A percentile compares a stretch with the other conserved stretches of the same genome.
Conservation (phyloP, 2,888 invertebrate genomes). For the Platerodrilus igneus region DNA sequence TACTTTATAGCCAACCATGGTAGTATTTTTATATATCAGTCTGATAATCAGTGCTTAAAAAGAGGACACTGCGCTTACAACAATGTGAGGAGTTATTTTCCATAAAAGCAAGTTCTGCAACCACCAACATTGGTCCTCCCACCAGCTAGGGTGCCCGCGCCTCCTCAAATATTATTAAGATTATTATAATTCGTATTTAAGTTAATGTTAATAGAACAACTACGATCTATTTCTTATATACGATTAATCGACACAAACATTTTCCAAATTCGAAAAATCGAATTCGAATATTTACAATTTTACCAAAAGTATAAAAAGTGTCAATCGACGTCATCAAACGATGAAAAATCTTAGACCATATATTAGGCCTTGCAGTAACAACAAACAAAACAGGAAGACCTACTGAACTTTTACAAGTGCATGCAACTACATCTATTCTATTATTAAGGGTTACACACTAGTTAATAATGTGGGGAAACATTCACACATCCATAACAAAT, state of each 20-base stretch:
- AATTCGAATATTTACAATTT: constrained; percentile 32
- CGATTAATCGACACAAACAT: constrained; percentile 41
- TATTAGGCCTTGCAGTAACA: constrained; percentile 40
- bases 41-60: too few relatives aligned
- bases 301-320: constrained; percentile 20
- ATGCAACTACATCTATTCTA: constrained; percentile 33
- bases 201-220: constrained; percentile 44
- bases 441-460: constrained; percentile 8
- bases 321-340: constrained; percentile 18
- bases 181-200: constrained; percentile 42
- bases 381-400: constrained; percentile 36
- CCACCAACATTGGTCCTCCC: constrained; percentile 47
- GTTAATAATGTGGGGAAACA: constrained; percentile 29
- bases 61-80: constrained; percentile 25
- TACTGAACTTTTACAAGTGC: constrained; percentile 33
- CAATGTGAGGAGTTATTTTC: constrained; percentile 20
- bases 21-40: too few relatives aligned
- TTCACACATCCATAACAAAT: constrained; percentile 43
- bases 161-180: constrained; percentile 38
- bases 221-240: constrained; percentile 44
- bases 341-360: constrained; percentile 32
- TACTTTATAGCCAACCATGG: too few relatives aligned
- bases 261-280: constrained; percentile 36
- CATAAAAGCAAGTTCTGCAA: constrained; percentile 28
- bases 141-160: constrained; percentile 44